Conservation (phyloP, 1,140 invertebrate genomes). For the Ptiloglossa arizonensis region DNA sequence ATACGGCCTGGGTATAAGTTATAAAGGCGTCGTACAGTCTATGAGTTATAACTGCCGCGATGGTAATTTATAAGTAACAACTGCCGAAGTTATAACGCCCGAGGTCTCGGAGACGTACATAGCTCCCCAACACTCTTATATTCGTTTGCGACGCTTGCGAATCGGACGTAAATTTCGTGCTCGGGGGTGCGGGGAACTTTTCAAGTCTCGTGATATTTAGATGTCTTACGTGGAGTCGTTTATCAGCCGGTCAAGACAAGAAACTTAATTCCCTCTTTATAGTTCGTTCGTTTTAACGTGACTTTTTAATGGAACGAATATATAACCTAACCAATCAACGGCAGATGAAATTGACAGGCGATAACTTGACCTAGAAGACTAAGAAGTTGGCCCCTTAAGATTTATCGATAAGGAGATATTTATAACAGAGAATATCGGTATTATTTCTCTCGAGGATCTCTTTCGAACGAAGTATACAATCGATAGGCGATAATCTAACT, state of each 20-base stretch:
- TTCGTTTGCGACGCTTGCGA: slow-evolving; percentile 17
- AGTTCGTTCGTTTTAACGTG: not conserved
- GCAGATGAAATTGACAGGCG: too few species aligned
- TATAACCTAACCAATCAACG: not conserved
- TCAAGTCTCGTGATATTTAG: slow-evolving; percentile 5
- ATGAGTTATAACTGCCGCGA: slow-evolving; percentile 51
- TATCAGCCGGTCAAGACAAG: not conserved
- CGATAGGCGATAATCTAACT: too few species aligned
- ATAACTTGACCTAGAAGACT: too few species aligned
- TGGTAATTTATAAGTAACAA: slow-evolving; percentile 60
- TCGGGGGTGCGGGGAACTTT: not conserved
- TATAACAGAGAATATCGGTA: too few species aligned
- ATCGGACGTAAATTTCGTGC: slow-evolving; percentile 43
- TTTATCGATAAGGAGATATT: too few species aligned
- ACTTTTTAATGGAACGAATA: not conserved
- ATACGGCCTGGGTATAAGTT: slow-evolving; percentile 34
- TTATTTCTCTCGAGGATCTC: too few species aligned
- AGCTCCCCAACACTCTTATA: slow-evolving; percentile 5
- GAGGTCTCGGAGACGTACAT: not conserved
- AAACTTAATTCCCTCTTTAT: not conserved
- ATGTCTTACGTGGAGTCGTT: not conserved
- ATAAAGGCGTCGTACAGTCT: slow-evolving; percentile 48
- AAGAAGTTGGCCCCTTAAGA: too few species aligned
- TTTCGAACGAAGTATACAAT: too few species aligned
- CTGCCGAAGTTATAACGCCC: slow-evolving; percentile 52